phyloP scores from a whole-genome alignment of 2,113 vertebrate genomes.

The cat (Felis catus) region F.catus_Fca126_mat1.0 CM031417.1:13839501-13840000 shows the following conservation, averaged over 20 bases:
- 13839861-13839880: not conserved
- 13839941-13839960: slow-evolving; percentile 9
- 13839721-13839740: not conserved
- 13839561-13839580: not conserved
- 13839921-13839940: slow-evolving; percentile 18
- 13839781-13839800: not conserved
- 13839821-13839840: not conserved
- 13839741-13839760: not conserved
- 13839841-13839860: not conserved
- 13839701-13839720: not conserved
- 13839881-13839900: not conserved
- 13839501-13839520: not conserved
- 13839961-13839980: not conserved
- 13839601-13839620: slow-evolving; percentile 32
- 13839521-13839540: slow-evolving; percentile 39
- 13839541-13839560: not conserved
- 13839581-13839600: not conserved
- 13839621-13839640: slow-evolving; percentile 34
- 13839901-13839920: not conserved
- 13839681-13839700: not conserved
- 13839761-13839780: not conserved
- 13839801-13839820: not conserved
- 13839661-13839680: not conserved
- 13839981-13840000: not conserved
- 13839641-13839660: slow-evolving; percentile 16